Base-by-base conservation (phyloP, 2,888 invertebrate genomes). In the Ectemnius cavifrons region DNA sequence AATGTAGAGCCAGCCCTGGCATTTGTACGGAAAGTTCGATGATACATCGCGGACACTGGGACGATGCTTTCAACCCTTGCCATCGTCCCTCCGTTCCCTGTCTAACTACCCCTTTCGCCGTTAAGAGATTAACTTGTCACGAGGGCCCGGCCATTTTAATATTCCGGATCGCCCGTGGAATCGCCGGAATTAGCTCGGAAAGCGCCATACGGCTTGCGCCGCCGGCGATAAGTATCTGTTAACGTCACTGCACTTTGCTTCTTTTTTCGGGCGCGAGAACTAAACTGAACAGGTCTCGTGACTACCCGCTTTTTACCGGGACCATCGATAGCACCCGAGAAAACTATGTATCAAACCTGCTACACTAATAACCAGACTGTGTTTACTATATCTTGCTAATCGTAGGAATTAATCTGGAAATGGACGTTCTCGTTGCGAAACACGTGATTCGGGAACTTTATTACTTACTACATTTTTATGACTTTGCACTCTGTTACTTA, bases 121-220 rank as follows among this genome's bases (percentile, higher is more conserved):
- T 84, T 88, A 85, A 86, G 85, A 86, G 88, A 88, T 86, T 86
- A 87, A 88, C 85, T 86, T 84, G 87, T 87, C 85, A 80, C 79
- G 79, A 80, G 74, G 80, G 72, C 74, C 84, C 37, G 37, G 37
- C 37, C 71, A 82, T 88, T 88, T 88, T 86, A 86, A 88, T 86
- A 85, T 86, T 80, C 73, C 70, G 72, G 68, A 79, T 82, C 80
- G 78, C 76, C 71, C 62, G 76, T 77, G 67, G 78, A 84, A 81
- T 83, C 82, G 78, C 73, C 74, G 71, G 77, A 83, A 84, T 84
- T 81, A 79, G 77, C 74, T 74, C 63, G 73, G 68, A 73, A 77
- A 79, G 71, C 77, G 77, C 63, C 77, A 76, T 71, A 83, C 83
- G 75, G 77, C 73, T 37, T 66, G 47, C 73, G 60, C 47, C 71